Conservation (phyloP, 2,888 invertebrate species). For the Drosophila flavopinicola region DNA sequence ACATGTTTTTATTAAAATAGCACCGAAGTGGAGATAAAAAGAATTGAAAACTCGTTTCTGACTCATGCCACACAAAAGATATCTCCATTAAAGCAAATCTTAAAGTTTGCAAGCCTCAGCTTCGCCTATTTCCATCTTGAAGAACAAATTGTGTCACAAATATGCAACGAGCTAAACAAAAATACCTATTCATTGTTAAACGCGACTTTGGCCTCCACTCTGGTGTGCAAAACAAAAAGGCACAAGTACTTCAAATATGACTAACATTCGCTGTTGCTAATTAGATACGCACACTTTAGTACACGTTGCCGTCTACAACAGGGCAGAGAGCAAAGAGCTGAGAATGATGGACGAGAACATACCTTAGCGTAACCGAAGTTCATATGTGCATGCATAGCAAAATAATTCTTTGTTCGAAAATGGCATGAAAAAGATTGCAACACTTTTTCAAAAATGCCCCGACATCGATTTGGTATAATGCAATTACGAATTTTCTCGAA, state of each 20-base stretch:
- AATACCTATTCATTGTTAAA: conserved; percentile 19
- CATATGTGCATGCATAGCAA: no score
- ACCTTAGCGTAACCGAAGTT: no score
- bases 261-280: conserved; percentile 51
- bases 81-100: neutral
- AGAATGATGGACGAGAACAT: neutral
- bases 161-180: conserved; percentile 19
- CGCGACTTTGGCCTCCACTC: conserved; percentile 1
- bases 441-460: no score
- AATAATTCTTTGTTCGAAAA: no score
- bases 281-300: conserved; percentile 39
- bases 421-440: no score
- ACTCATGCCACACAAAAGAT: conserved; percentile 4
- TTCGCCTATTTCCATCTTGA: neutral
- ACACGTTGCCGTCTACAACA: conserved; percentile 4
- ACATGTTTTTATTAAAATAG: no score
- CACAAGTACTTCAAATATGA: conserved; percentile 18
- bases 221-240: conserved; percentile 2
- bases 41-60: conserved; percentile 14
- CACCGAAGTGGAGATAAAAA: conserved; percentile 6
- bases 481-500: no score
- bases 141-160: conserved; percentile 32
- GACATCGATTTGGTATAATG: no score
- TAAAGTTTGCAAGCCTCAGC: neutral
- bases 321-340: no score